Base-by-base conservation (phyloP, 1,140 invertebrate species). In the Sycophaga agraensis region DNA sequence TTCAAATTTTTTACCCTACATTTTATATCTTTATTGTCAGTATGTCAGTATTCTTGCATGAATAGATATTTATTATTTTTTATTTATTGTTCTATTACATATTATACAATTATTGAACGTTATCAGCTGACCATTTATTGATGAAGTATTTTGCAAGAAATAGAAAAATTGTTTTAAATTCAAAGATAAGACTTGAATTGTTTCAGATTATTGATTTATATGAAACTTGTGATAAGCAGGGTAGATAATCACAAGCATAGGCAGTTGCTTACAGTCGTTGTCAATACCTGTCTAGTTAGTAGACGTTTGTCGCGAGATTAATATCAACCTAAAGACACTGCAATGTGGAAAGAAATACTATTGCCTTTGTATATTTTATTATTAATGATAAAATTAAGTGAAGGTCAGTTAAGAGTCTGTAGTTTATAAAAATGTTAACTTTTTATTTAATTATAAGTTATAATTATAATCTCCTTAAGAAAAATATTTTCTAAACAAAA, bases 131-230 rank as follows among this genome's bases (percentile, higher is more conserved):
- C n/a, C n/a, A n/a, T n/a, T n/a, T n/a, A n/a, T 14, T 1, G 26
- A 7, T 24, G 9, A 45, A 8, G 39, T 24, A 50, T 9, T 31
- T 50, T 40, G 56, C 56, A 14, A 16, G 21, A 59, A 50, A 46
- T 37, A 17, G 28, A 34, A 46, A 48, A 53, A 49, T 59, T 42
- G 26, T 2, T 42, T 42, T 11, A 16, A 2, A 16, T 39, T 12
- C 2, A 2, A 14, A 46, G 31, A 57, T 57, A 57, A 57, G 42
- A 21, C 1, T 21, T 45, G 12, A 8, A 57, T 26, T n/a, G n/a
- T n/a, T n/a, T n/a, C n/a, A 14, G 19, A 58, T 49, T 48, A 58
- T 58, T 45, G 26, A 58, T 58, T 46, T 39, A 49, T 58, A 26
- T 19, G 45, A 58, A 58, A 58, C 28, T 39, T 2, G 19, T 28